These are phyloP conservation scores for Ennomos erosarius DNA, from an alignment of 2,888 invertebrate species.

Conservation along the genomic window DNA sequence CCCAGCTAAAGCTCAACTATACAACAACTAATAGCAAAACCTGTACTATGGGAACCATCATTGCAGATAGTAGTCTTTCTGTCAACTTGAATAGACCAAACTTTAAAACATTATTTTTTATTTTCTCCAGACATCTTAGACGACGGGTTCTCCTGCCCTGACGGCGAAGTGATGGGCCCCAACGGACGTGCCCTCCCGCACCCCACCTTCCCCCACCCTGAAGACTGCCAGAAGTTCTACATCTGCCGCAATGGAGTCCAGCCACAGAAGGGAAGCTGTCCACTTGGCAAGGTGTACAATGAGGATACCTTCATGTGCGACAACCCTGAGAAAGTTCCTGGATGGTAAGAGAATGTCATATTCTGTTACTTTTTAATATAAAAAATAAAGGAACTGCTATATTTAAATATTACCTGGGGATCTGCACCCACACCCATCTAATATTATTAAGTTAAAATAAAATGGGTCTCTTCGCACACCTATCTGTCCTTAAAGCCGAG, in stretches of 20 bases:
- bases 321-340: constrained; percentile 90
- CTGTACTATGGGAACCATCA: too few relatives aligned
- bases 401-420: too few relatives aligned
- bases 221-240: constrained; percentile 93
- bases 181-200: constrained; percentile 89
- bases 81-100: not conserved
- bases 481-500: too few relatives aligned
- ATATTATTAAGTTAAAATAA: too few relatives aligned
- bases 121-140: constrained; percentile 86
- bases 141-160: constrained; percentile 92
- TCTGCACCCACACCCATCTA: too few relatives aligned
- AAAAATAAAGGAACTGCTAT: too few relatives aligned
- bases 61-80: too few relatives aligned
- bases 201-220: constrained; percentile 91
- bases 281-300: constrained; percentile 90
- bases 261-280: constrained; percentile 91
- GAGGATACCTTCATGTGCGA: constrained; percentile 91
- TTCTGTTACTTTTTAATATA: too few relatives aligned
- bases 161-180: constrained; percentile 87
- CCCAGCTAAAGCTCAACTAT: too few relatives aligned
- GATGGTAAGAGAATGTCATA: constrained; percentile 86
- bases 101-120: not conserved
- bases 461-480: too few relatives aligned
- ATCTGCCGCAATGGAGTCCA: constrained; percentile 91
- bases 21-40: too few relatives aligned